phyloP scores from a whole-genome alignment of 2,797 vertebrate genomes.

The Ispidina picta region DNA sequence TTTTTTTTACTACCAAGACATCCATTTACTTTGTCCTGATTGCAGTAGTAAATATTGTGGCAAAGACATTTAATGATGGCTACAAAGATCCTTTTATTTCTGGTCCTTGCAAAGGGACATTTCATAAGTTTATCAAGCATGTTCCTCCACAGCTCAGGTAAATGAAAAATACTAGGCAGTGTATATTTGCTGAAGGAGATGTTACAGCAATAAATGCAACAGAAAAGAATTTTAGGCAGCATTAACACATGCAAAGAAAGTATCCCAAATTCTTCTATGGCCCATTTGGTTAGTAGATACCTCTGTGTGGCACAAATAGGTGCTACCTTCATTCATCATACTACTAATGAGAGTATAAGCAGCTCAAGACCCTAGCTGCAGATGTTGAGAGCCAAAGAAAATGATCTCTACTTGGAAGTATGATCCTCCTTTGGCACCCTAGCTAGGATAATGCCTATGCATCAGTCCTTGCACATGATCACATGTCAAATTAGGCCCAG shows the following conservation, averaged over 20 bases:
- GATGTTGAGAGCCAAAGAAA: not conserved
- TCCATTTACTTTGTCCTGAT: constrained; percentile 75
- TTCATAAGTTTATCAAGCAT: constrained; percentile 51
- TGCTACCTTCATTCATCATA: not conserved
- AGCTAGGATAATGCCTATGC: not conserved
- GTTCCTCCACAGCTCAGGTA: not conserved
- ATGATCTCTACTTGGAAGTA: not conserved
- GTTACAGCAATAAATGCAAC: not conserved
- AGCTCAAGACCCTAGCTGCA: not conserved
- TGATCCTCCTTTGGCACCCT: not conserved
- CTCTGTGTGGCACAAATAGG: not conserved
- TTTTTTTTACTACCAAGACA: constrained; percentile 73
- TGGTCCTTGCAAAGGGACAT: constrained; percentile 28
- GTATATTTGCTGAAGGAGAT: not conserved
- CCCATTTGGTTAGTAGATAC: not conserved
- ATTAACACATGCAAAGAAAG: not conserved
- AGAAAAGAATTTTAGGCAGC: not conserved
- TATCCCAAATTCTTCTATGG: not conserved
- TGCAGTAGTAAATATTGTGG: constrained; percentile 77
- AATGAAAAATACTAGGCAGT: not conserved
- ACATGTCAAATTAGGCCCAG: not conserved
- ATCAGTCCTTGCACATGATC: not conserved
- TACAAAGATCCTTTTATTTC: constrained; percentile 77
- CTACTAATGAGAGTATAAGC: not conserved
- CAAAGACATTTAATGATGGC: constrained; percentile 54